Conservation (phyloP, 2,888 invertebrate species). For the Tiphia femorata region DNA sequence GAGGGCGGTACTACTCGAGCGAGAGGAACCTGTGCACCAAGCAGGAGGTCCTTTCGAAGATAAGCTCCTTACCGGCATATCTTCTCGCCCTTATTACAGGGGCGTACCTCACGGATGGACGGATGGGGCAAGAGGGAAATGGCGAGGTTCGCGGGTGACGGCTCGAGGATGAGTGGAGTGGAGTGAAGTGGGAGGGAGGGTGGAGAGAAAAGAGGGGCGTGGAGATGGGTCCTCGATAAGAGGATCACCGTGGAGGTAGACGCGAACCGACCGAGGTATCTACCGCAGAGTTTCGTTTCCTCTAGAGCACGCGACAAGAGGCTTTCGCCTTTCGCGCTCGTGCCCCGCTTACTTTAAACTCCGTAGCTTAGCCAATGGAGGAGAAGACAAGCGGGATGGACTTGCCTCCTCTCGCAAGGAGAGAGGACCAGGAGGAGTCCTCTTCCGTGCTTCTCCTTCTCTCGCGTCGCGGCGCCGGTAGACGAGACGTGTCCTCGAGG, state of each 20-base stretch:
- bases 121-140: conserved; percentile 14
- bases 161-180: neutral
- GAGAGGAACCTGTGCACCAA: conserved; percentile 18
- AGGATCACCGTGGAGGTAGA: conserved; percentile 46
- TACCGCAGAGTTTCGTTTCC: conserved; percentile 36
- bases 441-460: no score
- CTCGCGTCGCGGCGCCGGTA: no score
- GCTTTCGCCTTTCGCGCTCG: conserved; percentile 28
- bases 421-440: no score
- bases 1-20: no score
- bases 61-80: conserved; percentile 54
- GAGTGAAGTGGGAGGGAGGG: neutral
- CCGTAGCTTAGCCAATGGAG: conserved; percentile 29
- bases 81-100: conserved; percentile 56
- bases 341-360: conserved; percentile 23
- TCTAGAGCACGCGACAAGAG: conserved; percentile 37
- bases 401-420: no score
- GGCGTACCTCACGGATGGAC: conserved; percentile 32
- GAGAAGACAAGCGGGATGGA: no score
- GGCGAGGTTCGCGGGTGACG: neutral
- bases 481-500: no score
- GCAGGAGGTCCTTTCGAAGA: conserved; percentile 32
- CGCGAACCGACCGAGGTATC: neutral
- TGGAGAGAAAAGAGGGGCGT: neutral
- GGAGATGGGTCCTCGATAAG: conserved; percentile 43